Base-by-base conservation (phyloP, 2,113 vertebrate species). In the Urocolius indicus region DNA sequence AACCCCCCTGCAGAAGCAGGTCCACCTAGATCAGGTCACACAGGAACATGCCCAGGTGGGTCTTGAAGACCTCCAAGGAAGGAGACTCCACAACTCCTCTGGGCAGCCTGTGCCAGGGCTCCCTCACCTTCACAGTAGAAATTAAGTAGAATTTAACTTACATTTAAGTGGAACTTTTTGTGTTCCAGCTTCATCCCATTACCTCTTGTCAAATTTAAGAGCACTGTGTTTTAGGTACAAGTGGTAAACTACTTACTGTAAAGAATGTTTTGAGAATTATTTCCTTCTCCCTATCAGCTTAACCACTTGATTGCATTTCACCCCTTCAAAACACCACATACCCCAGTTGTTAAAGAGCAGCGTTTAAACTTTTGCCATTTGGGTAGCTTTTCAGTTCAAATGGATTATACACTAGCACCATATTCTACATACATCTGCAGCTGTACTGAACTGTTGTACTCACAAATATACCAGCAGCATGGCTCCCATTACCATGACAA, bases 381-480 rank as follows among this genome's bases (percentile, higher is more conserved):
- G 12, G 23, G 4, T 13, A 24, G 20, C 21, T 52, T 74, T 67
- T 73, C 36, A 36, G n/a, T 79, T 71, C 29, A 62, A 87, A 66
- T 27, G 11, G 29, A 82, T 78, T 51, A 54, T 26, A 88, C 27
- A 15, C 9, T 20, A 90, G 41, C 49, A 62, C 5, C 41, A 54
- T 5, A 45, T 26, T 59, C 41, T 41, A 46, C 27, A 2, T 43
- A 48, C 61, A 62, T 48, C 49, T 32, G 48, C 18, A 84, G 66
- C 49, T 78, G 24, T 66, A 87, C 57, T 69, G 61, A 45, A 83
- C 54, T 46, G 38, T 41, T 61, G 83, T 97, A 99, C 99, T 99
- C 97, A 99, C 99, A 99, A 61, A 93, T 99, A 99, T 65, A 99
- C 98, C 27, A 99, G 98, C 73, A 99, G 98, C 99, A 99, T 98